A percentile compares a stretch with the other conserved stretches of the same genome.
Evolutionary conservation across 1,140 invertebrate species (phyloP).

Genomic region (Papilio xuthus): DNA sequence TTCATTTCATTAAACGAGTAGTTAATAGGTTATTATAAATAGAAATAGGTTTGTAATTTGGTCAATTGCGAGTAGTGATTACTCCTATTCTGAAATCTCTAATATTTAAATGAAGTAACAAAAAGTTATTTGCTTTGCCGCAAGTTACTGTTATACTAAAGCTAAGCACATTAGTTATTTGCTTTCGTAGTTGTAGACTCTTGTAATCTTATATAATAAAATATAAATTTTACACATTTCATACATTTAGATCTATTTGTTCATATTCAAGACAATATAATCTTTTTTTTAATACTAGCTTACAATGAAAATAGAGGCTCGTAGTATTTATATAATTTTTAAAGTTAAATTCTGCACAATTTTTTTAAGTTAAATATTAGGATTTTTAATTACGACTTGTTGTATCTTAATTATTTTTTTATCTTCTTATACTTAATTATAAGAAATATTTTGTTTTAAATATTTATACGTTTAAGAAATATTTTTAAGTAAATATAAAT

Average conservation of each 20-base stretch:
- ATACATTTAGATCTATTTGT: slow-evolving; percentile 26
- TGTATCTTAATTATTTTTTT: not conserved
- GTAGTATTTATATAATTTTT: not conserved
- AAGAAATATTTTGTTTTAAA: not conserved
- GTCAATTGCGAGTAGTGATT: slow-evolving; percentile 73
- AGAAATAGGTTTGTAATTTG: slow-evolving; percentile 71
- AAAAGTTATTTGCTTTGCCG: slow-evolving; percentile 65
- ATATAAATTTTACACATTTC: slow-evolving; percentile 21
- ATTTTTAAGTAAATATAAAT: not conserved
- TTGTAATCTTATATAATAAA: slow-evolving; percentile 47
- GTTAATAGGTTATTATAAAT: slow-evolving; percentile 61
- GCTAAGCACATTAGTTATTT: slow-evolving; percentile 62
- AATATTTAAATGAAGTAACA: slow-evolving; percentile 46
- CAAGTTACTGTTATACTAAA: slow-evolving; percentile 50
- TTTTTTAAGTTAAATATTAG: not conserved
- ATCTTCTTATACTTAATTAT: not conserved
- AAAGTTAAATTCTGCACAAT: slow-evolving; percentile 10
- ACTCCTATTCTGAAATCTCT: slow-evolving; percentile 60
- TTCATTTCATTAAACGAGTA: slow-evolving; percentile 42
- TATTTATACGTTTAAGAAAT: not conserved
- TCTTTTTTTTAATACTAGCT: not conserved
- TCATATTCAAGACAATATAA: slow-evolving; percentile 1
- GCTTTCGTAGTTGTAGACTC: slow-evolving; percentile 66
- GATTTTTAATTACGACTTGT: not conserved
- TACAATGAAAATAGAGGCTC: not conserved